Conservation (phyloP, 2,888 invertebrate genomes). For the Epistrophe eligans region DNA sequence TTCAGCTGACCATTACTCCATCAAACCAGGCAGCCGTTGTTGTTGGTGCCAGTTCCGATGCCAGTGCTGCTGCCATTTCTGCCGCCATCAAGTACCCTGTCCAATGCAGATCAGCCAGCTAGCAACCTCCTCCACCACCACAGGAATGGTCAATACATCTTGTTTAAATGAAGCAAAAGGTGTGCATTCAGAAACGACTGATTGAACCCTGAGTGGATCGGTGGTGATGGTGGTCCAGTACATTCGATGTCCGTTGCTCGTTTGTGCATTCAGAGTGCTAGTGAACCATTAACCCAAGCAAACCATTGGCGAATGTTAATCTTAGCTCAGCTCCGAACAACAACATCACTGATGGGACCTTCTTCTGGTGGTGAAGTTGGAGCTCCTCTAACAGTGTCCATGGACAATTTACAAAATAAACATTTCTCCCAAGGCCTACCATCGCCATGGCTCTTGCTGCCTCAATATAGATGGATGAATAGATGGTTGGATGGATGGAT, state of each 20-base stretch:
- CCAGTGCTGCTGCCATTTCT: not conserved
- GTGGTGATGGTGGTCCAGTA: constrained; percentile 66
- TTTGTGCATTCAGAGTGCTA: constrained; percentile 47
- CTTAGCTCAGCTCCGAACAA: constrained; percentile 30
- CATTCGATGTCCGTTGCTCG: constrained; percentile 32
- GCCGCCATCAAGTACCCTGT: constrained; percentile 55
- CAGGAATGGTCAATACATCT: constrained; percentile 73
- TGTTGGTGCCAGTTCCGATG: not conserved
- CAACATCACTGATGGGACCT: not conserved
- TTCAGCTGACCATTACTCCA: constrained; percentile 51
- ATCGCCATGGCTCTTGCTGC: constrained; percentile 22
- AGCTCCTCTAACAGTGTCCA: constrained; percentile 66
- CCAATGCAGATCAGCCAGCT: constrained; percentile 65
- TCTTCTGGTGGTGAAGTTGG: not conserved
- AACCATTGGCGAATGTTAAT: constrained; percentile 72
- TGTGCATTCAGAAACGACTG: constrained; percentile 67
- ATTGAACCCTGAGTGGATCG: constrained; percentile 66
- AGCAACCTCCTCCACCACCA: constrained; percentile 30
- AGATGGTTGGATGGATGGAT: constrained; percentile 21
- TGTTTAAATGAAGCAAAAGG: constrained; percentile 69
- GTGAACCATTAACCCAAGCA: constrained; percentile 74
- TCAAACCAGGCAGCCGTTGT: not conserved
- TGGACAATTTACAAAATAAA: constrained; percentile 75
- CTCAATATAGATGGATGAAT: constrained; percentile 37
- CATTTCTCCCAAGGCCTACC: constrained; percentile 68